These are phyloP conservation scores for Antechinus flavipes DNA, from an alignment of 2,113 vertebrate genomes.

Conservation along the genomic window DNA sequence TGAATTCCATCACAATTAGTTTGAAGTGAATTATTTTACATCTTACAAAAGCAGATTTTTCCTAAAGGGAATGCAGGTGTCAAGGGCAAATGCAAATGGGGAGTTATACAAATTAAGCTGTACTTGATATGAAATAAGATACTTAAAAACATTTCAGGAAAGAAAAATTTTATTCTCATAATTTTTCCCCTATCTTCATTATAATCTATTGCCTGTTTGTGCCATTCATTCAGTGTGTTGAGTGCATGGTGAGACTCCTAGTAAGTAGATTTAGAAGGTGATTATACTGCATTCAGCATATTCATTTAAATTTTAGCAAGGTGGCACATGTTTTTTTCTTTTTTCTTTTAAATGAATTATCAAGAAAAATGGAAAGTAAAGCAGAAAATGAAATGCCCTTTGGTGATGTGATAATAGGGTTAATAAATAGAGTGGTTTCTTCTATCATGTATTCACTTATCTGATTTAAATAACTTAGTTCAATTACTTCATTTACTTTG, in stretches of 20 bases:
- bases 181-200: constrained; percentile 70
- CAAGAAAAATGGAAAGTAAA: constrained; percentile 58
- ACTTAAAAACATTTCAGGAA: constrained; percentile 75
- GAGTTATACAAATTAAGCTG: constrained; percentile 75
- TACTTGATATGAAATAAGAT: constrained; percentile 78
- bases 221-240: constrained; percentile 66
- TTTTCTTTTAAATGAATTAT: constrained; percentile 72
- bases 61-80: constrained; percentile 74
- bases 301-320: constrained; percentile 72
- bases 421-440: constrained; percentile 54
- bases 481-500: constrained; percentile 48
- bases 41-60: constrained; percentile 63
- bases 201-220: constrained; percentile 66
- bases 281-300: constrained; percentile 72
- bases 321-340: constrained; percentile 8
- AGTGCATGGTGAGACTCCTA: constrained; percentile 68
- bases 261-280: constrained; percentile 78
- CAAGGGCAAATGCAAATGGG: constrained; percentile 79
- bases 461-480: constrained; percentile 58
- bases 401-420: constrained; percentile 56
- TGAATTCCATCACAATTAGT: constrained; percentile 67
- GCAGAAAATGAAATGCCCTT: constrained; percentile 66
- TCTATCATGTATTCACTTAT: constrained; percentile 43
- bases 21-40: constrained; percentile 70
- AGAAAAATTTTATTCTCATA: constrained; percentile 69